Evolutionary conservation across 2,797 vertebrate genomes (phyloP).

Genomic region (Coccyzus lansbergi): DNA sequence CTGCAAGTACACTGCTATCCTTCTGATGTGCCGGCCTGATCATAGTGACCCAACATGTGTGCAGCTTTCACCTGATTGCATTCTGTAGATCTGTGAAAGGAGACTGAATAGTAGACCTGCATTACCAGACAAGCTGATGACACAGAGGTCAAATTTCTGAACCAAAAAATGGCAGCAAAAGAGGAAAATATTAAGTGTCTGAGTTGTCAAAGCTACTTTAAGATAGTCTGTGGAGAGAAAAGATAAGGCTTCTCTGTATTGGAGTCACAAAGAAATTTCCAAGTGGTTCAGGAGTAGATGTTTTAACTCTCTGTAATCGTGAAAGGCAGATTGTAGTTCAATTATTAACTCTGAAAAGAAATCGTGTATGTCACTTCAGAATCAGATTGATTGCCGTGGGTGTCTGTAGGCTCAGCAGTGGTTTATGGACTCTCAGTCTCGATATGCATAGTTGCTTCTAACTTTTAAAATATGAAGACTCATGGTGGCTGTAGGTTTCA

Average conservation of each 20-base stretch:
- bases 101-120: background rate
- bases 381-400: background rate
- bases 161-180: background rate
- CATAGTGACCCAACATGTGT: background rate
- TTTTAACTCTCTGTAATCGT: background rate
- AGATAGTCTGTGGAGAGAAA: background rate
- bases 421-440: background rate
- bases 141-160: background rate
- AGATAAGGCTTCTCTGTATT: background rate
- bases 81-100: background rate
- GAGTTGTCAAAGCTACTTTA: background rate
- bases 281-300: background rate
- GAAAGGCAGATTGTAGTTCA: background rate
- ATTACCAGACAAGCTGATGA: background rate
- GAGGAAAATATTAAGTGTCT: background rate
- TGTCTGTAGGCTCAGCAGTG: background rate
- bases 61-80: background rate
- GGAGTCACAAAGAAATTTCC: background rate
- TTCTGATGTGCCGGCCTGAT: background rate
- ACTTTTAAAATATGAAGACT: background rate
- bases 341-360: background rate
- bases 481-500: background rate
- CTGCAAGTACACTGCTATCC: background rate
- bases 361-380: background rate
- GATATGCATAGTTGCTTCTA: background rate